Percentiles rank a stretch among this genome's conserved stretches.
Evolutionary conservation across 2,888 invertebrate genomes (phyloP).

Genomic region (Hydrotaea cyrtoneurina): DNA sequence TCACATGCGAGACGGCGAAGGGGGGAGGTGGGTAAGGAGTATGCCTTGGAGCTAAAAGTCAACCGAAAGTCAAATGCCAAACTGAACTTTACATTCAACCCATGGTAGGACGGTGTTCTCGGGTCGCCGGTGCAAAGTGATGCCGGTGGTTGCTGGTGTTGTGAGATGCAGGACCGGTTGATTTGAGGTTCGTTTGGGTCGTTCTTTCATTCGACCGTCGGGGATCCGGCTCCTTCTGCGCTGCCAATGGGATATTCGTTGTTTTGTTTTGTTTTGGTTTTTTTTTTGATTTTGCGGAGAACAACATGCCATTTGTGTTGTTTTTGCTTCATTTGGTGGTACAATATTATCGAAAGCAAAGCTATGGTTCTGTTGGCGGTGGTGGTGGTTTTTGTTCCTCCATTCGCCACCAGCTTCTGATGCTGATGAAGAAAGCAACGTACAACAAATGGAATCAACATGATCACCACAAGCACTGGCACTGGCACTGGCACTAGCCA

Average conservation of each 20-base stretch:
- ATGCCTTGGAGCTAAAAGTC: slow-evolving; percentile 61
- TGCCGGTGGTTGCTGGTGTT: slow-evolving; percentile 26
- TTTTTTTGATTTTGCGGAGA: slow-evolving; percentile 44
- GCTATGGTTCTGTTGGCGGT: slow-evolving; percentile 78
- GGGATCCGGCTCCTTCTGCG: slow-evolving; percentile 46
- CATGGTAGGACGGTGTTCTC: slow-evolving; percentile 36
- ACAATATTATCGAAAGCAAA: slow-evolving; percentile 74
- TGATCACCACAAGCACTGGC: slow-evolving; percentile 37
- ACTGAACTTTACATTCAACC: slow-evolving; percentile 55
- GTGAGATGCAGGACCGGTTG: slow-evolving; percentile 53
- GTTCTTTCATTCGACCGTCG: slow-evolving; percentile 40
- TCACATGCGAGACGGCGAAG: neutral
- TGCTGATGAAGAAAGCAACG: slow-evolving; percentile 60
- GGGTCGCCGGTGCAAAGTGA: slow-evolving; percentile 59
- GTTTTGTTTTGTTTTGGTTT: slow-evolving; percentile 37
- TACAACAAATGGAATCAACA: slow-evolving; percentile 50
- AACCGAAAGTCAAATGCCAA: slow-evolving; percentile 68
- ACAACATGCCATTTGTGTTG: slow-evolving; percentile 63
- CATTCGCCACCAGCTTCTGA: slow-evolving; percentile 60
- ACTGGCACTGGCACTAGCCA: neutral
- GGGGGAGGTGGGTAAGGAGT: neutral
- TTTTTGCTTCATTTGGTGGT: slow-evolving; percentile 70
- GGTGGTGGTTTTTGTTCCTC: slow-evolving; percentile 39
- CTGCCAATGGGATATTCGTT: slow-evolving; percentile 37
- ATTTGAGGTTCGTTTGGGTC: slow-evolving; percentile 57